Evolutionary conservation across 2,888 invertebrate genomes (phyloP), one percentile per base, ranked within the genome.

Genomic region (Acheta domesticus): DNA sequence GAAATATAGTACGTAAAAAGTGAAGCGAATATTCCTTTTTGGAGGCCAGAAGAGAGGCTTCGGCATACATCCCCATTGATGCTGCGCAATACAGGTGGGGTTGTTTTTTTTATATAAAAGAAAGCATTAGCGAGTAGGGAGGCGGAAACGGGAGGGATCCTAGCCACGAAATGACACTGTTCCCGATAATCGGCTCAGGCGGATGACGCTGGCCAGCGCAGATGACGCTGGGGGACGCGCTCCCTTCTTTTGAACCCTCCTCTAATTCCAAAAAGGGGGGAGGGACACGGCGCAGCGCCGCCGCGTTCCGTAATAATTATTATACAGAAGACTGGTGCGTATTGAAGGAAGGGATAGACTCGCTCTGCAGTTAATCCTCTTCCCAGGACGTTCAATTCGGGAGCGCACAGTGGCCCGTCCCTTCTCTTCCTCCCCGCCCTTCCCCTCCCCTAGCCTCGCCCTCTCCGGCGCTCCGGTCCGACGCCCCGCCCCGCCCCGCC

Each of bases 241-340:
- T 11, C 62, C 62, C 62, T 62, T 62, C 62, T 62, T 62, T 62
- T 62, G 16, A 62, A 62, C 62, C 62, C 62, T 62, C 62, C 62
- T 62, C 62, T 62, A 62, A 62, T 62, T 62, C 62, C 62, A 62
- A 62, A 62, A 62, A 62, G 62, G 62, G 62, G 62, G 14, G 62
- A n/a, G n/a, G 62, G 62, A 62, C 4, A 4, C n/a, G 62, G 14
- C 16, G 62, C 62, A 12, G 62, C 62, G 62, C 14, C 12, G 19
- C 14, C n/a, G 62, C n/a, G 62, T 62, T 62, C 62, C 62, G 16
- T 62, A 62, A 62, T 62, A 62, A 62, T 62, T 62, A 62, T 62
- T 62, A 62, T 62, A 62, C 62, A 62, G 62, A 62, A 62, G 62
- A 62, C 16, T n/a, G 62, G 62, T n/a, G n/a, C 62, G 62, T 62